A percentile compares a stretch with the other conserved stretches of the same genome.
Evolutionary conservation across 2,113 vertebrate genomes (phyloP).

Genomic region (Tyto alba): DNA sequence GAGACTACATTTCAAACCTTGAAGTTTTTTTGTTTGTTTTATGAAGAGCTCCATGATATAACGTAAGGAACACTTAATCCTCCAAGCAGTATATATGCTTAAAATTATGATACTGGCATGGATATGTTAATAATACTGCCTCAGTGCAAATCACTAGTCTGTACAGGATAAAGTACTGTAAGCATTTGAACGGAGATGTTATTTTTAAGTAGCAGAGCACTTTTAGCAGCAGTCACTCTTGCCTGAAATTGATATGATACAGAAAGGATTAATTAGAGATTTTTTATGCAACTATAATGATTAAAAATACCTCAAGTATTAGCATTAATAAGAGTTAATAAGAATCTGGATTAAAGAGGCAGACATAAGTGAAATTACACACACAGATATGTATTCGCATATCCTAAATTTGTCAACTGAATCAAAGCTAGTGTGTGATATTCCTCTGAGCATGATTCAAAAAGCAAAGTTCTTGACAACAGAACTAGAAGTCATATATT

Average conservation of each 20-base stretch:
- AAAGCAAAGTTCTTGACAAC: neutral
- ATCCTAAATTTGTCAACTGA: neutral
- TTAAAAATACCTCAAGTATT: neutral
- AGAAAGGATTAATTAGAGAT: neutral
- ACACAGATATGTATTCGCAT: neutral
- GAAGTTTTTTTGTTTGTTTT: constrained; percentile 16
- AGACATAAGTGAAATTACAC: neutral
- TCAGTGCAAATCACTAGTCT: neutral
- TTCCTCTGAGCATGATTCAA: neutral
- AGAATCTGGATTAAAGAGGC: neutral
- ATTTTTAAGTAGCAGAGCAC: neutral
- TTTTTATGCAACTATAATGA: neutral
- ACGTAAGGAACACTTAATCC: neutral
- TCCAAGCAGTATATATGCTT: neutral
- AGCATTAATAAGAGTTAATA: neutral
- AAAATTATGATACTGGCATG: neutral
- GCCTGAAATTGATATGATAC: neutral
- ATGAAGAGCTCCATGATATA: neutral
- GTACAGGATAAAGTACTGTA: neutral
- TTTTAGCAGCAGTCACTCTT: neutral
- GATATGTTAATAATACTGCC: neutral
- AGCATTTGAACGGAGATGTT: neutral
- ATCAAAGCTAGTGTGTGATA: neutral
- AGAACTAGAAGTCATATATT: neutral
- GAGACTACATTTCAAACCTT: neutral